Conservation (phyloP, 1,140 invertebrate genomes). For the Monomorium pharaonis region DNA sequence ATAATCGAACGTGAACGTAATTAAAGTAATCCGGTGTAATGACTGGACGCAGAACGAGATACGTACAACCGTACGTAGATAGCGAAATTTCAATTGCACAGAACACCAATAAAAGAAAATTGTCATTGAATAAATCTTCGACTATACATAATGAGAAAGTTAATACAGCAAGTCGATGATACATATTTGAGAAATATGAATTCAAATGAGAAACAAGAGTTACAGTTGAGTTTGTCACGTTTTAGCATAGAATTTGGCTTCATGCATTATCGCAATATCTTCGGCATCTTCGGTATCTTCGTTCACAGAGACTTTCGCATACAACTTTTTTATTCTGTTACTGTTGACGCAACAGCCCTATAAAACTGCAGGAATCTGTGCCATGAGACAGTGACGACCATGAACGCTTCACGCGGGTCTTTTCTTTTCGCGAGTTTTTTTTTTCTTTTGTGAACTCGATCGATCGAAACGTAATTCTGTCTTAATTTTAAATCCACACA, state of each 20-base stretch:
- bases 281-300: slow-evolving; percentile 6
- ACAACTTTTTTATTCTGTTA: slow-evolving; percentile 49
- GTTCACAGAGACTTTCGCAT: not conserved
- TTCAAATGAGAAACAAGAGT: not conserved
- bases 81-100: not conserved
- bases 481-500: slow-evolving; percentile 2
- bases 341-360: slow-evolving; percentile 37
- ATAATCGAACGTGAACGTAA: not conserved
- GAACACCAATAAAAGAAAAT: not conserved
- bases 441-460: not conserved
- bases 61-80: not conserved
- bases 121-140: not conserved
- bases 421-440: not conserved
- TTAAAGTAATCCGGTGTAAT: slow-evolving; percentile 15
- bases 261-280: slow-evolving; percentile 23
- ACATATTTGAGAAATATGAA: not conserved
- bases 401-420: slow-evolving; percentile 7
- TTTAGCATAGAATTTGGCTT: slow-evolving; percentile 15
- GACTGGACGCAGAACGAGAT: not conserved
- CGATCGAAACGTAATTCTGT: not conserved
- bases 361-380: slow-evolving; percentile 63
- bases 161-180: too few species aligned
- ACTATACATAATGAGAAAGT: too few species aligned
- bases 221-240: not conserved
- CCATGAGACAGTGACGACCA: slow-evolving; percentile 18